Evolutionary conservation across 2,888 invertebrate species (phyloP).

Genomic region (Andrena trimmerana): DNA sequence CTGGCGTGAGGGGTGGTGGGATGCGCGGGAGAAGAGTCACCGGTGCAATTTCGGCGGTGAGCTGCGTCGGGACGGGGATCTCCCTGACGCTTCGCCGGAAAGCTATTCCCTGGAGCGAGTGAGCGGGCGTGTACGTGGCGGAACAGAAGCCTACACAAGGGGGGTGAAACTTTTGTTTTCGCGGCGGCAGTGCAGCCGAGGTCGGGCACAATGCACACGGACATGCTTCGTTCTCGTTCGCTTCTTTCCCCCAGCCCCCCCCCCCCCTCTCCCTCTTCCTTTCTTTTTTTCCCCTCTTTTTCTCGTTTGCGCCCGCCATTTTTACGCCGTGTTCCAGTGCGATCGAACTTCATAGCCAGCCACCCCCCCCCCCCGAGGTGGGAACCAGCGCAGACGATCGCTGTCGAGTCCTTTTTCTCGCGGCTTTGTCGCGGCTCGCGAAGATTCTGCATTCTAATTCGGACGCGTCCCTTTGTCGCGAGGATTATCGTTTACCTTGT

Average conservation of each 20-base stretch:
- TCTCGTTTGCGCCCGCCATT: conserved; percentile 47
- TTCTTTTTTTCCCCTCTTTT: neutral
- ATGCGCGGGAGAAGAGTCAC: conserved; percentile 35
- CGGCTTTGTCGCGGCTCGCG: no score
- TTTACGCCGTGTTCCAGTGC: conserved; percentile 20
- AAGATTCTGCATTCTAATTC: no score
- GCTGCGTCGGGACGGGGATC: conserved; percentile 51
- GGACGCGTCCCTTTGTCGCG: no score
- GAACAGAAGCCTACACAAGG: conserved; percentile 36
- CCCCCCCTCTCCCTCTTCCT: neutral
- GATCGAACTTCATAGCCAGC: conserved; percentile 55
- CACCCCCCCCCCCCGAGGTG: no score
- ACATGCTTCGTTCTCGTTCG: conserved; percentile 43
- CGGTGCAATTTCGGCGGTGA: conserved; percentile 59
- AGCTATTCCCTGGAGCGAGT: conserved; percentile 56
- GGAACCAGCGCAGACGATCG: no score
- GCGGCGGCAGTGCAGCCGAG: conserved; percentile 41
- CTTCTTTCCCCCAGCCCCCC: neutral
- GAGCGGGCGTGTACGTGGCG: conserved; percentile 1
- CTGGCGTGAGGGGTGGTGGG: conserved; percentile 1
- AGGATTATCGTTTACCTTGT: no score
- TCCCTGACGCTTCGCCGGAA: conserved; percentile 59
- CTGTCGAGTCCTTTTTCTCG: no score
- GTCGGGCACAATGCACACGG: conserved; percentile 62
- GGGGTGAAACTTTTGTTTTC: conserved; percentile 69